Conservation (phyloP, 2,797 vertebrate genomes). For the Poecile montanus region DNA sequence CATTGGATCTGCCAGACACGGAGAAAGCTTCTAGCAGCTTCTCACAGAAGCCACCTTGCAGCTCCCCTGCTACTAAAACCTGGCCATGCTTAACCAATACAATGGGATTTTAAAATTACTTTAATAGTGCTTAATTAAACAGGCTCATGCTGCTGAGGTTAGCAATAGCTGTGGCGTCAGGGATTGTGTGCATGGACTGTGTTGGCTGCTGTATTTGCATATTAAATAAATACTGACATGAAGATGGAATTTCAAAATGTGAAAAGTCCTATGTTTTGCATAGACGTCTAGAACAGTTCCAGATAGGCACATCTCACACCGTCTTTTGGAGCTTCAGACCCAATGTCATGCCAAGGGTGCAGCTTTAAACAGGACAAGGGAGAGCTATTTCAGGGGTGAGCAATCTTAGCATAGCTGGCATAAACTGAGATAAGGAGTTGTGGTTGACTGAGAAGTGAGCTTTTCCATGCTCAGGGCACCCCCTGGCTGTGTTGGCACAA, state of each 20-base stretch:
- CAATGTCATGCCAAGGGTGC: accelerated
- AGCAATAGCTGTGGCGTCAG: neutral
- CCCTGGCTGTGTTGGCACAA: neutral
- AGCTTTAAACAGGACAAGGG: neutral
- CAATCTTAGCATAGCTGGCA: neutral
- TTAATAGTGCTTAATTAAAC: neutral
- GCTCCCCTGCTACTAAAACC: neutral
- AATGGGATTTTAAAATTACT: neutral
- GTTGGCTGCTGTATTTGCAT: neutral
- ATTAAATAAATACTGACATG: neutral
- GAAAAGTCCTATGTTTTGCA: neutral
- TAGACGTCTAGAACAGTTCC: neutral
- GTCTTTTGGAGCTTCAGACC: neutral
- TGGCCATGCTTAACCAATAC: neutral
- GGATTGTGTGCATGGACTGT: neutral
- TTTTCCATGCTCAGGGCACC: neutral
- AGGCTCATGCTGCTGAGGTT: neutral
- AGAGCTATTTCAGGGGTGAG: neutral
- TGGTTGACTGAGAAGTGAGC: neutral
- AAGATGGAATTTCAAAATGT: neutral
- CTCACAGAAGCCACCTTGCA: neutral
- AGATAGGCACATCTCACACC: neutral
- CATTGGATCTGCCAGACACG: neutral
- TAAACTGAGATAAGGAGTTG: neutral
- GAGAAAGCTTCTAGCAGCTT: neutral